Conservation (phyloP, 1,140 invertebrate species). For the Rhyzopertha dominica region DNA sequence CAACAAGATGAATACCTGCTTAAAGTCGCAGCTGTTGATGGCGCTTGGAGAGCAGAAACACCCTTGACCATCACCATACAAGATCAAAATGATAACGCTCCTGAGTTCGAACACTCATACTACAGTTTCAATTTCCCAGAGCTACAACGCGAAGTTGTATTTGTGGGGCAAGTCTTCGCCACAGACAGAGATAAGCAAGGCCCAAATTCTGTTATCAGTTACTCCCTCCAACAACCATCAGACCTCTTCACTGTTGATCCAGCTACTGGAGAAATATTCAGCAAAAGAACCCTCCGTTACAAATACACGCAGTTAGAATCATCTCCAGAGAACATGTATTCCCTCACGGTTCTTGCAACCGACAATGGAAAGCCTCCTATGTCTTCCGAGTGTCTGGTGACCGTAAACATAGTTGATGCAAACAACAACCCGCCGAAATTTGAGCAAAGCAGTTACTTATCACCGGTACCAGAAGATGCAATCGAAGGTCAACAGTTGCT, state of each 20-base stretch:
- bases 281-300: conserved; percentile 76
- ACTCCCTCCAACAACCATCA: conserved; percentile 83
- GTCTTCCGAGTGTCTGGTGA: conserved; percentile 75
- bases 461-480: conserved; percentile 77
- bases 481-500: conserved; percentile 63
- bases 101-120: conserved; percentile 80
- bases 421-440: conserved; percentile 87
- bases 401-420: conserved; percentile 84
- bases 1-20: conserved; percentile 85
- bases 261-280: conserved; percentile 82
- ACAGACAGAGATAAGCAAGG: conserved; percentile 87
- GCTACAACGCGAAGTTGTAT: conserved; percentile 67
- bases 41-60: conserved; percentile 83
- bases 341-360: conserved; percentile 77
- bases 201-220: conserved; percentile 90
- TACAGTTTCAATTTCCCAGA: conserved; percentile 91
- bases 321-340: conserved; percentile 84
- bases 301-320: conserved; percentile 69
- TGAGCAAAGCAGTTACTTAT: conserved; percentile 65
- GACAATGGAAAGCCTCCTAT: conserved; percentile 91
- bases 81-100: conserved; percentile 92
- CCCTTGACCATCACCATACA: conserved; percentile 88
- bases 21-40: conserved; percentile 81
- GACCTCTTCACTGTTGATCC: conserved; percentile 88
- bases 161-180: conserved; percentile 84